Conservation (phyloP, 2,113 vertebrate genomes). For the Tamias sibiricus region DNA sequence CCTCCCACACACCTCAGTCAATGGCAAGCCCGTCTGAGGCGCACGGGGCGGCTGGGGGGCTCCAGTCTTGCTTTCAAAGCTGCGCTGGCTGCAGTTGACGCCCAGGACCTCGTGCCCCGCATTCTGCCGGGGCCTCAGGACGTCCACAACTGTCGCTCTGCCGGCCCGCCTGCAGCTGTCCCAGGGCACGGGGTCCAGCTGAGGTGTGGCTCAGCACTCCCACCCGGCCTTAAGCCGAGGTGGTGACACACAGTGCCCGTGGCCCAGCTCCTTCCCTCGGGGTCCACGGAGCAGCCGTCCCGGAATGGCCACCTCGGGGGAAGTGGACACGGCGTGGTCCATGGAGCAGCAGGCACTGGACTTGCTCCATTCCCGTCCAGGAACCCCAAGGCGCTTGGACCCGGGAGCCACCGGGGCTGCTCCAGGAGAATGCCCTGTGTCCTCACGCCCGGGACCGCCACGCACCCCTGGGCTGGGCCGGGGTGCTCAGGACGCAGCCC, state of each 20-base stretch:
- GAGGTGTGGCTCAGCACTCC: neutral
- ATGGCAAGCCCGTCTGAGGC: fast-evolving
- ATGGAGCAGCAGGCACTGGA: neutral
- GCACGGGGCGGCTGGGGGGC: fast-evolving
- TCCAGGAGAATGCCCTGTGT: neutral
- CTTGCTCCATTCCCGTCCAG: fast-evolving
- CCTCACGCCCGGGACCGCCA: neutral
- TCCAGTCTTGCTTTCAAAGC: neutral
- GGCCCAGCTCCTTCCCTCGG: neutral
- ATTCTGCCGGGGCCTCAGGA: neutral
- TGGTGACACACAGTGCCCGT: neutral
- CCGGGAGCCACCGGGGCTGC: no score
- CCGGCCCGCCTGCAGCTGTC: neutral
- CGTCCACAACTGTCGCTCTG: constrained; percentile 11
- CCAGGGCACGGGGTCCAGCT: no score
- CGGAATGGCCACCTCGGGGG: fast-evolving
- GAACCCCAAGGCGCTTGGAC: neutral
- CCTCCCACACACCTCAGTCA: neutral
- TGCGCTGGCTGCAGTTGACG: fast-evolving
- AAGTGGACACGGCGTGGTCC: neutral
- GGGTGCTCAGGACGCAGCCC: fast-evolving
- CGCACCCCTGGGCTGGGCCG: fast-evolving
- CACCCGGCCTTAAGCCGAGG: neutral
- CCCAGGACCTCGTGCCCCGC: neutral
- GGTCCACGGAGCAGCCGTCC: neutral